phyloP scores from a whole-genome alignment of 1,140 invertebrate species.

The Drosophila saltans region DNA sequence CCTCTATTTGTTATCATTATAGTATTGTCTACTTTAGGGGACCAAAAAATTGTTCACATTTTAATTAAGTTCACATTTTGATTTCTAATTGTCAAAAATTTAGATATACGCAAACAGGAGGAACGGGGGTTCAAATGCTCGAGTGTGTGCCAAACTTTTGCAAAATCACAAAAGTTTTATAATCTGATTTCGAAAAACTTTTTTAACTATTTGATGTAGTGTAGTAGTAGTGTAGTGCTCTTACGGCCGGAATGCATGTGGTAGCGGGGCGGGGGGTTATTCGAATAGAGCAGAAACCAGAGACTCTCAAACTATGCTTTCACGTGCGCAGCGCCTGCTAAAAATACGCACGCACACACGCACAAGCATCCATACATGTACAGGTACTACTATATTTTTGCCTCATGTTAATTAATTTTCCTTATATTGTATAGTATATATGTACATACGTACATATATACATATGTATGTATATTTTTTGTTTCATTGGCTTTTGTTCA shows the following conservation, averaged over 20 bases:
- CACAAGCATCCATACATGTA: constrained; percentile 13
- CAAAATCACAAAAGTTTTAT: constrained; percentile 24
- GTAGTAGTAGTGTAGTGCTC: background rate
- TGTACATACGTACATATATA: background rate
- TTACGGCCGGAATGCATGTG: background rate
- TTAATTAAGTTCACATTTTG: background rate
- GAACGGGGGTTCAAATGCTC: background rate
- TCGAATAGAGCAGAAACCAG: background rate
- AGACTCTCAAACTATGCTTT: constrained; percentile 54
- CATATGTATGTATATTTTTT: constrained; percentile 6
- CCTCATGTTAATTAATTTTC: constrained; percentile 72
- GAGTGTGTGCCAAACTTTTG: constrained; percentile 8
- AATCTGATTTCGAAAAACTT: constrained; percentile 34
- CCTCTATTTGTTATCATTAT: background rate
- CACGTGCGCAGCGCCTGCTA: constrained; percentile 69
- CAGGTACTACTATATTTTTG: constrained; percentile 45
- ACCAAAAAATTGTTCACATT: background rate
- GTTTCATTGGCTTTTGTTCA: constrained; percentile 13
- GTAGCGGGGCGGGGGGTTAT: background rate
- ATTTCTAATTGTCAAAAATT: constrained; percentile 8
- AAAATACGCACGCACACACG: constrained; percentile 48
- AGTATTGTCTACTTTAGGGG: background rate
- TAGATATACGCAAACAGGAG: background rate
- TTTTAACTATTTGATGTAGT: constrained; percentile 25
- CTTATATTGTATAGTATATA: no score